Evolutionary conservation across 2,113 vertebrate species (phyloP).

Genomic region (Sardina pilchardus): DNA sequence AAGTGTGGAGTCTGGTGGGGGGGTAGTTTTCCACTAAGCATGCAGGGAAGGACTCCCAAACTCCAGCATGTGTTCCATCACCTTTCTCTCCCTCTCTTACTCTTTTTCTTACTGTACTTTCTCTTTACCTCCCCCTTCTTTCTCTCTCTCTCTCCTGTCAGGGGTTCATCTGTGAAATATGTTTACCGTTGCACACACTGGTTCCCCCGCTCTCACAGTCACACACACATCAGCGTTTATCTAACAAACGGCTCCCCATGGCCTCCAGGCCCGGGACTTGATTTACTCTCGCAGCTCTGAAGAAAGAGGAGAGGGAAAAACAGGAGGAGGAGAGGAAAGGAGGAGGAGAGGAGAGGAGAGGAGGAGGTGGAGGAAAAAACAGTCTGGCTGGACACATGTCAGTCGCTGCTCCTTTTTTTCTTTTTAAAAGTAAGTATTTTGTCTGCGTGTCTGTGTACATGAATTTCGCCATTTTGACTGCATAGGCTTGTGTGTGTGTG

Average conservation of each 20-base stretch:
- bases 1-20: neutral
- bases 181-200: neutral
- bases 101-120: neutral
- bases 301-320: neutral
- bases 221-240: neutral
- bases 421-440: neutral
- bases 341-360: neutral
- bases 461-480: neutral
- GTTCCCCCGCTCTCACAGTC: neutral
- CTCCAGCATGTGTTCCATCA: neutral
- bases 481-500: neutral
- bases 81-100: neutral
- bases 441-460: neutral
- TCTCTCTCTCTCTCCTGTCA: neutral
- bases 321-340: neutral
- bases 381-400: neutral
- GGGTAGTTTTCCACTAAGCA: neutral
- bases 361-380: neutral
- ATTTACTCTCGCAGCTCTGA: neutral
- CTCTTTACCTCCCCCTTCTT: neutral
- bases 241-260: neutral
- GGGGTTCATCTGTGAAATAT: constrained; percentile 11
- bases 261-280: neutral
- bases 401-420: neutral
- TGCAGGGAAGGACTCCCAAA: neutral